Base-by-base conservation (phyloP, 2,888 invertebrate species). In the Drosophila neonasuta region DNA sequence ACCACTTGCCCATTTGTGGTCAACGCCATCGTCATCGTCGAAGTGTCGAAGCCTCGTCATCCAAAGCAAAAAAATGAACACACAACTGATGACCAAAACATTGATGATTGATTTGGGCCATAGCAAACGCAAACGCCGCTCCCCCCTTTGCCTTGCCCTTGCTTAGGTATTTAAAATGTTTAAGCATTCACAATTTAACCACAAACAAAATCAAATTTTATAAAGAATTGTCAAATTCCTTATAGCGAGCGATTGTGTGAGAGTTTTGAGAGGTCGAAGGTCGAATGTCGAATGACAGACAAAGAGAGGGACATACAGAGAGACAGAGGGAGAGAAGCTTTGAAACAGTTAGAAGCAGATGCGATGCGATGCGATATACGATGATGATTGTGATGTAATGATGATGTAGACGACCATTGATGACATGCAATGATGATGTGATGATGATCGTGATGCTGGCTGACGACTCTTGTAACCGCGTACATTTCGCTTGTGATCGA, bases 181-280 rank as follows among this genome's bases (percentile, higher is more conserved):
- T 76, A 65, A 80, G 63, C 50, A 79, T 78, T 77, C 68, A 71
- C 69, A 85, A 74, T 66, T 81, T 77, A 73, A 68, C 76, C 68
- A 64, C 41, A 52, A 73, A 73, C 44, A 71, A 73, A 66, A 67
- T 66, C 73, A 80, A 36, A 36, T 78, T 86, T 84, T 84, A 80
- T 88, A 86, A 88, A 87, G 88, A 88, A 84, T 84, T 82, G 88
- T 83, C 68, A 82, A 88, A 87, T 88, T 88, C 88, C 88, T 88
- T 88, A 86, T 88, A 88, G 88, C 69, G 65, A 68, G 36, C 36
- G 36, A 36, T 65, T 79, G 65, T 76, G 62, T 72, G 77, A 75
- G 67, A 20, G 61, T 81, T 66, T 82, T 36, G 11, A 36, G 83
- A 85, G 81, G 83, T 74, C 71, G 42, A 50, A 24, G 24, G 24